Percentiles rank a stretch among this genome's conserved stretches.
phyloP scores from a whole-genome alignment of 2,888 invertebrate genomes.

The Aradus depressus region DNA sequence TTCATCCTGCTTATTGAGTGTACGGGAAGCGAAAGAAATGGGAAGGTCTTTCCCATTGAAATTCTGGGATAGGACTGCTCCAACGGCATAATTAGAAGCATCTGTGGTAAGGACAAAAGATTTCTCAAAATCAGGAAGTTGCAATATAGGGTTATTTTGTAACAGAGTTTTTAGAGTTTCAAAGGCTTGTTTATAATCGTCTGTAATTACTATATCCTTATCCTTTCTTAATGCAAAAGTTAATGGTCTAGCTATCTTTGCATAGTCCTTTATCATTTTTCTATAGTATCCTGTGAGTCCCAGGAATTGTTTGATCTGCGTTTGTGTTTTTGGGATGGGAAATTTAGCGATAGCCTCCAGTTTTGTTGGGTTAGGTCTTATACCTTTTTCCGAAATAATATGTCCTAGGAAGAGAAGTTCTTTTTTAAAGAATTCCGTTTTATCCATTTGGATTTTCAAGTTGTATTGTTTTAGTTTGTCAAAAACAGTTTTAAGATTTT shows the following conservation, averaged over 20 bases:
- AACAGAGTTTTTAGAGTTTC: too few relatives aligned
- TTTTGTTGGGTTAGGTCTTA: conserved; percentile 6
- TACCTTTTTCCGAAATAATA: conserved; percentile 10
- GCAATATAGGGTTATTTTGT: too few relatives aligned
- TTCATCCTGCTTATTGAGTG: conserved; percentile 32
- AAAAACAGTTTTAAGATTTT: not conserved
- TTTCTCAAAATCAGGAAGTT: conserved; percentile 27
- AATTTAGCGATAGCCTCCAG: conserved; percentile 9
- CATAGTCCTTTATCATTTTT: conserved; percentile 30
- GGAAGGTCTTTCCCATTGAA: conserved; percentile 34
- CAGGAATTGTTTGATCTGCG: conserved; percentile 28
- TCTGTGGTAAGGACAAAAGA: conserved; percentile 5
- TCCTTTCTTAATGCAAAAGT: not conserved
- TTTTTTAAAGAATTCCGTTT: conserved; percentile 20
- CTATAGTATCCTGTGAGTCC: conserved; percentile 32
- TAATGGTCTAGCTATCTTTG: conserved; percentile 24
- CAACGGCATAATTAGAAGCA: conserved; percentile 32
- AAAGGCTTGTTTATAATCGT: too few relatives aligned
- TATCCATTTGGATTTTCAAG: conserved; percentile 20
- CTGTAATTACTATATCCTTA: conserved; percentile 22
- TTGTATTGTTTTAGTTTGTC: conserved; percentile 8
- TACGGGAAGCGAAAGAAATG: conserved; percentile 33
- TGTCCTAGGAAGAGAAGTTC: conserved; percentile 15
- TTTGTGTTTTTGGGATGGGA: conserved; percentile 8
- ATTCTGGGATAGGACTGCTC: conserved; percentile 30